Percentiles rank a stretch among this genome's conserved stretches.
These are phyloP conservation scores for Pangasianodon gigas DNA, from an alignment of 2,113 vertebrate species.

Conservation along the genomic window DNA sequence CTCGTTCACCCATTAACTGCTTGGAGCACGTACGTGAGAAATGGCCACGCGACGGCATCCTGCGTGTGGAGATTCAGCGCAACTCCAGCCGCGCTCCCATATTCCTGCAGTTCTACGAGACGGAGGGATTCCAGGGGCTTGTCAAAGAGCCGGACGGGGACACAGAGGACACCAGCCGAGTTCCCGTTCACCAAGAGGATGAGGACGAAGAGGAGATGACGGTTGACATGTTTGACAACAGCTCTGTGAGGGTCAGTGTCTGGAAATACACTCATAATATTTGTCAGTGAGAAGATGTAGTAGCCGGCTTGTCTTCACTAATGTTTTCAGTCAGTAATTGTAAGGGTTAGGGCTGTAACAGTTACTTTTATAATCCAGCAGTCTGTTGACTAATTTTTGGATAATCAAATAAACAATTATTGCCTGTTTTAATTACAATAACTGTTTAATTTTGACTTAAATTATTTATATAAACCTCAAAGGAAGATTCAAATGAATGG, in stretches of 20 bases:
- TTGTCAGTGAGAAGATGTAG: background rate
- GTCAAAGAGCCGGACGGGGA: constrained; percentile 69
- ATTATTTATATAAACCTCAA: background rate
- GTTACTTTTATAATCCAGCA: background rate
- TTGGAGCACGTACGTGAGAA: constrained; percentile 91
- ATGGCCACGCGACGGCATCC: constrained; percentile 91
- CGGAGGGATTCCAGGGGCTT: constrained; percentile 74
- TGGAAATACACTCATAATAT: background rate
- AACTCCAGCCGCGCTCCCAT: constrained; percentile 89
- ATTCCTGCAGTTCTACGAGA: constrained; percentile 89
- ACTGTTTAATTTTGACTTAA: background rate
- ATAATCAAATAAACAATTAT: background rate
- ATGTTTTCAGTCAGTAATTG: background rate
- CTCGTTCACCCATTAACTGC: constrained; percentile 93
- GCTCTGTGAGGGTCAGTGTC: constrained; percentile 76
- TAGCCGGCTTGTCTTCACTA: background rate
- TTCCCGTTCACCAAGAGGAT: constrained; percentile 66
- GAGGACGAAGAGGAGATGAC: constrained; percentile 91
- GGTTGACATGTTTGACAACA: constrained; percentile 91
- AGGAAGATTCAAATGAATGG: background rate
- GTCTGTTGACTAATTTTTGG: background rate
- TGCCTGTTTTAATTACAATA: background rate
- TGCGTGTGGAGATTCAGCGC: constrained; percentile 92
- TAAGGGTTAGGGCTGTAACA: background rate
- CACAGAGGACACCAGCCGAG: constrained; percentile 68